These are phyloP conservation scores for Caenorhabditis sp. DNA, from an alignment of 2,888 invertebrate genomes.

Conservation along the genomic window DNA sequence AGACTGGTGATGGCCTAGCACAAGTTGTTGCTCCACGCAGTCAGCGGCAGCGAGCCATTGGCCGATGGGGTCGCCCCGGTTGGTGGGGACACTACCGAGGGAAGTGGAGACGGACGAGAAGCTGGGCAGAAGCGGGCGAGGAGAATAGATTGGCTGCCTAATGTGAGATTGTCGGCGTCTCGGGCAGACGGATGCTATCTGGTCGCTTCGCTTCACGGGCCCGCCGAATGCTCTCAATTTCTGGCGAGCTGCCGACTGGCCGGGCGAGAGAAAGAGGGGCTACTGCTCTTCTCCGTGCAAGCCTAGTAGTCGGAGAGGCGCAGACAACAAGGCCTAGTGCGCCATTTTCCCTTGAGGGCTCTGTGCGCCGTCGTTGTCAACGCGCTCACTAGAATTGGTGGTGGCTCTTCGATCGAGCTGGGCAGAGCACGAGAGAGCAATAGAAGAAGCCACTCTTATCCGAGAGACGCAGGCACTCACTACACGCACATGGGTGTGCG, in stretches of 20 bases:
- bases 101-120: constrained; percentile 38
- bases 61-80: constrained; percentile 49
- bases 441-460: constrained; percentile 21
- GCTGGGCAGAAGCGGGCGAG: constrained; percentile 38
- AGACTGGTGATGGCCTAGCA: constrained; percentile 47
- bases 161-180: constrained; percentile 56
- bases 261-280: constrained; percentile 27
- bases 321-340: constrained; percentile 33
- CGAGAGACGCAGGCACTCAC: constrained; percentile 32
- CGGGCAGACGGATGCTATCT: constrained; percentile 35
- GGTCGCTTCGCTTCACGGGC: constrained; percentile 36
- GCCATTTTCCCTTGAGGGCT: constrained; percentile 55
- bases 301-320: constrained; percentile 26
- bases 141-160: constrained; percentile 56
- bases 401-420: constrained; percentile 45
- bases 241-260: constrained; percentile 40
- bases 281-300: constrained; percentile 32
- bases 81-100: constrained; percentile 32
- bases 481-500: constrained; percentile 43
- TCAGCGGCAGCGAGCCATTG: constrained; percentile 46
- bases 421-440: constrained; percentile 26
- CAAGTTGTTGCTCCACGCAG: constrained; percentile 52
- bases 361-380: constrained; percentile 48
- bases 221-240: constrained; percentile 54
- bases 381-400: constrained; percentile 55